Conservation (phyloP, 1,140 invertebrate genomes). For the Micrasema minimum region DNA sequence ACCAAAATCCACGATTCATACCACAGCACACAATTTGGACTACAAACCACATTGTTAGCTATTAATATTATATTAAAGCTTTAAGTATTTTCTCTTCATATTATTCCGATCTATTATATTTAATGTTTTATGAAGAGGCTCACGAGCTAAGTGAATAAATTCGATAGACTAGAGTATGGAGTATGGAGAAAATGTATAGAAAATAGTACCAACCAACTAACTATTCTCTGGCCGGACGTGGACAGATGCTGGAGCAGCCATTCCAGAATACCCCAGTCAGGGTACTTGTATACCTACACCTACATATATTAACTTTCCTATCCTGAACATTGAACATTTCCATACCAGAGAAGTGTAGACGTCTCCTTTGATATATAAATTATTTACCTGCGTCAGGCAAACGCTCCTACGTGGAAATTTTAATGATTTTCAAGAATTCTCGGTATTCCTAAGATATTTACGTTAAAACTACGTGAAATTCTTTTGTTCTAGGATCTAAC, state of each 20-base stretch:
- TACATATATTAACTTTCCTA: neutral
- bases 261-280: slow-evolving; percentile 13
- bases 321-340: slow-evolving; percentile 4
- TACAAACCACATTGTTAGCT: too few relatives aligned
- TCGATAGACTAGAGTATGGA: neutral
- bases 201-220: neutral
- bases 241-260: slow-evolving; percentile 18
- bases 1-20: too few relatives aligned
- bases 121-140: slow-evolving; percentile 1
- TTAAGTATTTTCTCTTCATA: too few relatives aligned
- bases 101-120: too few relatives aligned
- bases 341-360: slow-evolving; percentile 30
- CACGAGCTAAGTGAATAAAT: slow-evolving; percentile 20
- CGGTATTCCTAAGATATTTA: too few relatives aligned
- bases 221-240: slow-evolving; percentile 7
- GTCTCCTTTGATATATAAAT: slow-evolving; percentile 40
- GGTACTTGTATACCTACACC: too few relatives aligned
- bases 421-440: slow-evolving; percentile 9
- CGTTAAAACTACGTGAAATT: too few relatives aligned
- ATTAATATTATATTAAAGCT: too few relatives aligned
- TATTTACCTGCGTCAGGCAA: slow-evolving; percentile 32
- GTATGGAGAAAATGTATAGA: too few relatives aligned
- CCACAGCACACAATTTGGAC: too few relatives aligned
- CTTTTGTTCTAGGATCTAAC: too few relatives aligned
- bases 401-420: slow-evolving; percentile 16